Base-by-base conservation (phyloP, 2,888 invertebrate genomes). In the Limnephilus lunatus region DNA sequence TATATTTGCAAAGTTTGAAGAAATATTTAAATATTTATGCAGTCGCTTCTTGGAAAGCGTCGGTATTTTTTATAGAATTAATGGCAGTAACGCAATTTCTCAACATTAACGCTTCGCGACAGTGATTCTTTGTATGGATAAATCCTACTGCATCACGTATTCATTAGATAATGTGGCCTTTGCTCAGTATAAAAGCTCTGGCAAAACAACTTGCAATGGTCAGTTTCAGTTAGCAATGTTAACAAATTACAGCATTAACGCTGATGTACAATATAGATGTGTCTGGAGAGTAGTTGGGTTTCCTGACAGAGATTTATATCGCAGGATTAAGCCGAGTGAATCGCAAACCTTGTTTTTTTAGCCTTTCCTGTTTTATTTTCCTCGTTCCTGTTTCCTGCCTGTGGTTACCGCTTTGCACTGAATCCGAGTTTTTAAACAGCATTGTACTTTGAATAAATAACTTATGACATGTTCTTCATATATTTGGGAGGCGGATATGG, bases 231-330 rank as follows among this genome's bases (percentile, higher is more conserved):
- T 35, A 53, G 12, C n/a, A 53, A 48, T 19, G 32, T 87, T 48
- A 87, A 87, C 87, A 87, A 87, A 87, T 87, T 68, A 32, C 68
- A 68, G 31, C 53, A 87, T 87, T 87, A 87, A 53, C n/a, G 87
- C 32, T 39, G 87, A 87, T 32, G 68, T 87, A 87, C 32, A 87
- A 32, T 35, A 87, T 68, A 87, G 19, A 87, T 68, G 68, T 87
- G 87, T 87, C 68, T 68, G 68, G 87, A 15, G 68, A 48, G 68
- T 25, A 87, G 87, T 68, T 68, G 32, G 32, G 68, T 87, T 87
- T 86, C 85, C 87, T 48, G 32, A 1, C 19, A 2, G 68, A 87
- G 87, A 87, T 87, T 87, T 87, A 87, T 87, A 68, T 68, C 32
- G 32, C 68, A 5, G 87, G 32, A 2, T 86, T 11, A 44, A 44